Evolutionary conservation across 2,797 vertebrate species (phyloP), one percentile per base, ranked within the genome.

Genomic region (Phoebastria nigripes): DNA sequence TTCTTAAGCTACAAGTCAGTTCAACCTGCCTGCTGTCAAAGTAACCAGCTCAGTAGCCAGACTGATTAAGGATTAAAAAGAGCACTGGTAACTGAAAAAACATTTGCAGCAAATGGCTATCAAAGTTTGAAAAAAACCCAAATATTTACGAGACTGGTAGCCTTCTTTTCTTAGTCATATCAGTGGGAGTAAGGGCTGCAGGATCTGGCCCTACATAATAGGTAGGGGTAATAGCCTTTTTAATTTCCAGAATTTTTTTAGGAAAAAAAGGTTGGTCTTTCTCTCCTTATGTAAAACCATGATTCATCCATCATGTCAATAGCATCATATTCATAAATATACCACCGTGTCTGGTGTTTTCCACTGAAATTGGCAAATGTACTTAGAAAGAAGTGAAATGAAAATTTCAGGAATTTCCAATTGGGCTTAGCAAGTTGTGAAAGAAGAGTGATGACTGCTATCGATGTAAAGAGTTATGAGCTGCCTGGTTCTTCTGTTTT

Each of bases 371-470:
- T 76, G 88, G 85, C 56, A 89, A 76, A 71, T 61, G 19, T 37
- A 56, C 54, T 66, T 61, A 90, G 80, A 78, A 95, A 82, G 66
- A 87, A 94, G 70, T 44, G 14, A 95, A 97, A 92, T 76, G 28
- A 94, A 97, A 95, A 94, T 82, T 69, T 97, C 61, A 96, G 87
- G 79, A 92, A 96, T 95, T 94, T 97, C 76, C 69, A 83, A 25
- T 59, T 29, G 47, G 73, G 21, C n/a, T 88, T 90, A 85, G 58
- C 69, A 89, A 91, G 44, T 10, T 79, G 76, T 93, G 66, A 77
- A 92, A 96, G 88, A 87, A 82, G 90, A 85, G 86, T 88, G 94
- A 95, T 90, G 96, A 95, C 62, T 96, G 84, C 72, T 91, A 95
- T 95, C 85, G 11, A 19, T 65, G 81, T 51, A 78, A 82, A 96